Conservation (phyloP, 2,113 vertebrate genomes). For the Peromyscus maniculatus region DNA sequence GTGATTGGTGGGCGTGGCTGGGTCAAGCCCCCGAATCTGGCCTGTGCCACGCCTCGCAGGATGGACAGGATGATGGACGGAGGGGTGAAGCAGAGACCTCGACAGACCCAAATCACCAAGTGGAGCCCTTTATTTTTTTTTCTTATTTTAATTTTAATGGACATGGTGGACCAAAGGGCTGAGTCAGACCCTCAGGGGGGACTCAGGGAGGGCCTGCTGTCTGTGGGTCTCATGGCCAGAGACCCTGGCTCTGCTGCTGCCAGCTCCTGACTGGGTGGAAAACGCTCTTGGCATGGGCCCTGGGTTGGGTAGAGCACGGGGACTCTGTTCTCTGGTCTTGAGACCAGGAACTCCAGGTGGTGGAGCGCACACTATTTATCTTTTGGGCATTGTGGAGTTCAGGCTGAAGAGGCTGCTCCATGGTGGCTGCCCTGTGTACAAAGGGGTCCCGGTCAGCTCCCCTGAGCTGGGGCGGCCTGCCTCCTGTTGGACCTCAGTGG, state of each 20-base stretch:
- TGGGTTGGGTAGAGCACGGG: conserved; percentile 1
- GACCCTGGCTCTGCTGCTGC: conserved; percentile 60
- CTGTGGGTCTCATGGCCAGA: conserved; percentile 88
- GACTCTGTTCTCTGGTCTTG: conserved; percentile 70
- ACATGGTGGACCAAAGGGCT: conserved; percentile 90
- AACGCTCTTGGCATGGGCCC: conserved; percentile 74
- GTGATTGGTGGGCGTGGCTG: conserved; percentile 87
- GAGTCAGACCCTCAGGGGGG: conserved; percentile 86
- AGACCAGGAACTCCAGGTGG: conserved; percentile 86
- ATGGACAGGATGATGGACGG: conserved; percentile 62
- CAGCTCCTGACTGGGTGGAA: conserved; percentile 77
- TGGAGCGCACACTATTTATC: conserved; percentile 91
- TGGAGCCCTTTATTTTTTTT: conserved; percentile 85
- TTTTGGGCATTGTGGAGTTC: conserved; percentile 85
- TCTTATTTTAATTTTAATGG: conserved; percentile 79
- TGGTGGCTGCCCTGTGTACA: conserved; percentile 88
- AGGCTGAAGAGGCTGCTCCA: conserved; percentile 48
- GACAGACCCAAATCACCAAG: conserved; percentile 87
- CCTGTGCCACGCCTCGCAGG: conserved; percentile 84
- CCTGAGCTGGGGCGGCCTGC: conserved; percentile 85
- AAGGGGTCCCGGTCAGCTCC: conserved; percentile 75
- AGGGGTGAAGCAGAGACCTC: conserved; percentile 86
- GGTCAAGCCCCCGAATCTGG: conserved; percentile 71
- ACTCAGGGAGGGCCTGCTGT: conserved; percentile 90
- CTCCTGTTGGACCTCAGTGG: not conserved